Evolutionary conservation across 2,888 invertebrate genomes (phyloP), one percentile per base, ranked within the genome.

Genomic region (Apantesis nais): DNA sequence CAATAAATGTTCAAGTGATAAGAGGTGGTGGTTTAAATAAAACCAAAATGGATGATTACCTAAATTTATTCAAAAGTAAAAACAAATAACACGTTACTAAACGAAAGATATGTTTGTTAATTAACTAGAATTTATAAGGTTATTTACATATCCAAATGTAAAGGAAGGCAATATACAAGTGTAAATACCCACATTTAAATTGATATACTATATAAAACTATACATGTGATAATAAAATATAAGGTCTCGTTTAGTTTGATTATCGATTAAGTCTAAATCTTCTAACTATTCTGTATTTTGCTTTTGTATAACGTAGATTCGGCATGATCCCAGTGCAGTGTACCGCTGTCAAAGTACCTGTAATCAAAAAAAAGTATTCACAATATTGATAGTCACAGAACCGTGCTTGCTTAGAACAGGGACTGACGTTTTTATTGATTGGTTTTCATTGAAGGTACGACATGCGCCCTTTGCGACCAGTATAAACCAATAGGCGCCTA

Each of bases 251-350:
- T 52, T 25, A 25, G 9, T 25, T 55, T n/a, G n/a, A n/a, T n/a
- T n/a, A n/a, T n/a, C n/a, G n/a, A n/a, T n/a, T n/a, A n/a, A n/a
- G n/a, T n/a, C n/a, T n/a, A n/a, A n/a, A 22, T 22, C 1, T 22
- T 48, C 8, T 9, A 48, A 19, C 22, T 48, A 1, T 48, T 73
- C 68, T 71, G 70, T 37, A 90, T 65, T 71, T 89, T 80, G 0
- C 75, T 80, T 74, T 76, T 88, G 70, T 92, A 90, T 0, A 67
- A 78, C 2, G 83, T 81, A 14, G 92, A 61, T 72, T 93, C 93
- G 0, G 92, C 89, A 44, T 87, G 80, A 69, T 94, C 93, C 93
- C 93, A 94, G 62, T 94, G 92, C 2, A 92, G 73, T 0, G 88
- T 79, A 0, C 83, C 79, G 16, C 86, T 87, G 55, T 89, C 82